Base-by-base conservation (phyloP, 2,888 invertebrate species). In the Achlya flavicornis region DNA sequence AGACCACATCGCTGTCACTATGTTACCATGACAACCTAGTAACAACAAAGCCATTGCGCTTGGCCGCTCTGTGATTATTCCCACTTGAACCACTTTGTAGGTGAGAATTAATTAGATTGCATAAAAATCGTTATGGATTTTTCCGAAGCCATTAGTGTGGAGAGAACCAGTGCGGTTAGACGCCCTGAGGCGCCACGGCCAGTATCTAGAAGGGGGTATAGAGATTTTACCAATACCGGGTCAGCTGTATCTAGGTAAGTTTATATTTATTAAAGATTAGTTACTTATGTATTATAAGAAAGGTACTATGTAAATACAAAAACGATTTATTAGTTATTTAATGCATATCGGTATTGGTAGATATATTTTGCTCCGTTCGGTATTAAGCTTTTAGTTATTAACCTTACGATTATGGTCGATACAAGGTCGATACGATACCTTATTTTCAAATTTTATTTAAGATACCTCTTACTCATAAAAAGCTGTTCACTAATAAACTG, bases 181-280 rank as follows among this genome's bases (percentile, higher is more conserved):
- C 82, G 89, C 64, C 65, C 83, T 32, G 89, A 88, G 66, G 83
- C 81, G n/a, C 72, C 86, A 4, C 79, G 93, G 4, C 93, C 93
- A 0, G 86, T 93, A 38, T 93, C 93, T 41, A 85, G 93, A 64
- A 73, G 92, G 3, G 93, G 93, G 0, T 90, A 88, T 63, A 77
- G 91, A 33, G 93, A 93, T 53, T 89, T 88, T 64, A 87, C 81
- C 0, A 89, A 89, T 64, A 85, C 83, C 67, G 87, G 88, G 0
- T 90, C 92, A 1, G 85, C 86, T 35, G 69, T 89, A 19, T 87
- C 92, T 26, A 87, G 91, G 93, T 91, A 68, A 71, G 71, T 19
- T 38, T 38, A 46, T 58, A 38, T 53, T 46, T 62, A 35, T 41
- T 12, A 12, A 41, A 41, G 12, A 41, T 41, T 12, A 12, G 41